Base-by-base conservation (phyloP, 1,140 invertebrate species). In the Trypoxylus dichotomus region DNA sequence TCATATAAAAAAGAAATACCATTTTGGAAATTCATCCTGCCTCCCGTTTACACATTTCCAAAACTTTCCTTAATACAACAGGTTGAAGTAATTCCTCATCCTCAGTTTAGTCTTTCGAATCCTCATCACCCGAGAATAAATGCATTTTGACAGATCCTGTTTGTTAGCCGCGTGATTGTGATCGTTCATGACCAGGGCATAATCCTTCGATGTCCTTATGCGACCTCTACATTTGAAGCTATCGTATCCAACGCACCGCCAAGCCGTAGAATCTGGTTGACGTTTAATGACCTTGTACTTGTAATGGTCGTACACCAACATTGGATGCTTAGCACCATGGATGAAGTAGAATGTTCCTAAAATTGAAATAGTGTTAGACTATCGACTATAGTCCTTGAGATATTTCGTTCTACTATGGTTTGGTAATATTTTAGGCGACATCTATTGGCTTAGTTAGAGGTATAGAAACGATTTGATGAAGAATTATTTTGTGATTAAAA, bases 141-240 rank as follows among this genome's bases (percentile, higher is more conserved):
- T 29, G 60, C 60, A 68, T 68, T 29, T 68, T 3, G 24, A 24
- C 24, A 68, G 3, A 6, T 68, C 60, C 60, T 68, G 60, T 5
- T 19, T 24, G 60, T 6, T 15, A 3, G 60, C 60, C 1, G 11
- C 29, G 58, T 83, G 83, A 73, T 82, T 83, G 37, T 83, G 83
- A 3, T 80, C 37, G 60, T 68, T 68, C 24, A 68, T 68, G 19
- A 68, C 60, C 60, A 68, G 24, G 1, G 60, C 80, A 0, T 80
- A 74, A 79, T 3, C 60, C 15, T 29, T 68, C 13, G 60, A 27
- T 25, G 83, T 83, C 13, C 81, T 74, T 15, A 83, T 43, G 71
- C 79, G 79, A 7, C 82, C 79, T 47, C 79, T 81, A 41, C 83
- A 84, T 75, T 82, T 83, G n/a, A 79, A 83, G 76, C 81, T 83